Percentiles rank a stretch among this genome's conserved stretches.
These are phyloP conservation scores for Sepiola atlantica DNA, from an alignment of 2,888 invertebrate species.

Conservation along the genomic window DNA sequence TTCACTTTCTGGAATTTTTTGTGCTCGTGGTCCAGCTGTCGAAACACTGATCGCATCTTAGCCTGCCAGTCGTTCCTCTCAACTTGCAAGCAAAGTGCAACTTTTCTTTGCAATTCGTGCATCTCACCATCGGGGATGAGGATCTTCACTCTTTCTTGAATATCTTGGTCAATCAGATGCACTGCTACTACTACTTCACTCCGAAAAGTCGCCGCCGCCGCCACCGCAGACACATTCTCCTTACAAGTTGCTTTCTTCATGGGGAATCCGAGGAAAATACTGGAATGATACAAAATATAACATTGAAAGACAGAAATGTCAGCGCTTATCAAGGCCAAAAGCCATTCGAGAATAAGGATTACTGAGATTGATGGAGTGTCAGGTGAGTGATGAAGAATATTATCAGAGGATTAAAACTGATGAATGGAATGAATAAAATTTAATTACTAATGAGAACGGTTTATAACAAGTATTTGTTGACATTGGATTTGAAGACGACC, in stretches of 20 bases:
- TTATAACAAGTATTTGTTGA: too few relatives aligned
- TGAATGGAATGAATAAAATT: too few relatives aligned
- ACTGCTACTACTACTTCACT: background rate
- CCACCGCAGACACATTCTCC: background rate
- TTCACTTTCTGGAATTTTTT: constrained; percentile 46
- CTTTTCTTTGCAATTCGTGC: background rate
- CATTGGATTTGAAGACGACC: too few relatives aligned
- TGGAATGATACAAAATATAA: background rate
- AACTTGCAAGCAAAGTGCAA: constrained; percentile 53
- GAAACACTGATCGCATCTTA: constrained; percentile 59
- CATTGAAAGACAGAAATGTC: background rate
- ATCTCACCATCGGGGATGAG: background rate
- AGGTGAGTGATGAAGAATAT: too few relatives aligned
- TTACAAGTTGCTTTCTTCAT: constrained; percentile 39
- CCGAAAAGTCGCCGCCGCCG: background rate
- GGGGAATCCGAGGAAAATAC: background rate
- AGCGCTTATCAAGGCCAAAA: too few relatives aligned
- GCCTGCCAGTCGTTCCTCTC: constrained; percentile 67
- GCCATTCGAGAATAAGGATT: too few relatives aligned
- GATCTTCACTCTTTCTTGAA: background rate
- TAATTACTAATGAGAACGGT: too few relatives aligned
- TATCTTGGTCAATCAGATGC: background rate
- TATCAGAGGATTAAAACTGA: too few relatives aligned
- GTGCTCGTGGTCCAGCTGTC: constrained; percentile 64
- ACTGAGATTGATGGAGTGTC: too few relatives aligned